Evolutionary conservation across 2,888 invertebrate species (phyloP).

Genomic region (Arctia plantaginis): DNA sequence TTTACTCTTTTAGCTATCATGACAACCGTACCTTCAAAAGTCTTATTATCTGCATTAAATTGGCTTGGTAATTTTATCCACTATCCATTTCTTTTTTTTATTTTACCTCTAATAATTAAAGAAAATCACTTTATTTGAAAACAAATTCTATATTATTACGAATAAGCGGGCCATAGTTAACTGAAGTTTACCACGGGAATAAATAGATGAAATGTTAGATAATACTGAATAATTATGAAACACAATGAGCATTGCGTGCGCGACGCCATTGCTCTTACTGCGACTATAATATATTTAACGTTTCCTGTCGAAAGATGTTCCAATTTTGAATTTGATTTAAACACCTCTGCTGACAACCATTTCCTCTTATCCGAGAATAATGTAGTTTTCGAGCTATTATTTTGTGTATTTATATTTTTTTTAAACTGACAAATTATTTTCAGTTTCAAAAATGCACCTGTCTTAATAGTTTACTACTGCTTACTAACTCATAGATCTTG

Average conservation of each 20-base stretch:
- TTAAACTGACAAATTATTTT: constrained; percentile 64
- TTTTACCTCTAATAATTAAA: neutral
- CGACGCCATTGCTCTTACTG: constrained; percentile 65
- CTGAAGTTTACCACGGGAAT: neutral
- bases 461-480: constrained; percentile 32
- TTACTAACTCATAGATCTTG: constrained; percentile 12
- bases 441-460: constrained; percentile 43
- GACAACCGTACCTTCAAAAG: neutral
- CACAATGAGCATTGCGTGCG: constrained; percentile 62
- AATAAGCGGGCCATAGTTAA: neutral
- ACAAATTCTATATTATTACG: neutral
- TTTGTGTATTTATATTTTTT: constrained; percentile 63
- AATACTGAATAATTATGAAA: constrained; percentile 52
- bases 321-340: constrained; percentile 85
- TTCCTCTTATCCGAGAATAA: constrained; percentile 76
- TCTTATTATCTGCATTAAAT: neutral
- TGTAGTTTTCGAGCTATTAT: constrained; percentile 68
- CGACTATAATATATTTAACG: constrained; percentile 79
- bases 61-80: neutral
- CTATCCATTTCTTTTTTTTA: neutral
- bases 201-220: constrained; percentile 4
- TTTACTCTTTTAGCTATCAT: constrained; percentile 5
- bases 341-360: constrained; percentile 78
- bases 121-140: neutral
- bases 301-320: constrained; percentile 83